Percentiles rank a stretch among this genome's conserved stretches.
phyloP scores from a whole-genome alignment of 30 jellyfish, hydroid and myxozoan genomes.

The Mastigias papua region DNA sequence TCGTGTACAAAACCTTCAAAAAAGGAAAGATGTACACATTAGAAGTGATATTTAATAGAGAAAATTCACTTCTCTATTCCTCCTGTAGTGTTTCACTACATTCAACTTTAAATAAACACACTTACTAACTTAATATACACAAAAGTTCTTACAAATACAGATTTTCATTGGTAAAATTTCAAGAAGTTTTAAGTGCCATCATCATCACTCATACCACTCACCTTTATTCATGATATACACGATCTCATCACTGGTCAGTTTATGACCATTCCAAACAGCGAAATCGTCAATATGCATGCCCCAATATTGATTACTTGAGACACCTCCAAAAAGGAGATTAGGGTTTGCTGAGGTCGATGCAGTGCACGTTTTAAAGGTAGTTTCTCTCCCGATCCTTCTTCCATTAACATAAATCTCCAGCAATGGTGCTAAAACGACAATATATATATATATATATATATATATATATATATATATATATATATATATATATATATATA shows the following conservation, averaged over 20 bases:
- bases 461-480: no score
- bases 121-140: no score
- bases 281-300: slow-evolving; percentile 22
- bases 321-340: slow-evolving; percentile 15
- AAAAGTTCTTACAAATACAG: background rate
- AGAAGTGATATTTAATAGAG: background rate
- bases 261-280: background rate
- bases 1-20: background rate
- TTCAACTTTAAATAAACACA: background rate
- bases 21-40: background rate
- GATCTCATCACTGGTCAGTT: background rate
- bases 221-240: background rate
- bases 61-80: background rate
- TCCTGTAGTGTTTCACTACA: background rate
- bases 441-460: no score
- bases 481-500: no score
- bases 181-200: background rate
- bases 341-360: slow-evolving; percentile 10
- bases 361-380: background rate
- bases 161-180: background rate
- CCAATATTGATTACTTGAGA: slow-evolving; percentile 3
- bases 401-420: slow-evolving; percentile 22
- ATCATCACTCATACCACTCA: background rate
- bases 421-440: background rate
- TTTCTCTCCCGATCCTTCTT: background rate